Percentiles rank a stretch among this genome's conserved stretches.
These are phyloP conservation scores for Caenorhabditis briggsae DNA, from an alignment of 1,140 invertebrate species.

Conservation along the genomic window DNA sequence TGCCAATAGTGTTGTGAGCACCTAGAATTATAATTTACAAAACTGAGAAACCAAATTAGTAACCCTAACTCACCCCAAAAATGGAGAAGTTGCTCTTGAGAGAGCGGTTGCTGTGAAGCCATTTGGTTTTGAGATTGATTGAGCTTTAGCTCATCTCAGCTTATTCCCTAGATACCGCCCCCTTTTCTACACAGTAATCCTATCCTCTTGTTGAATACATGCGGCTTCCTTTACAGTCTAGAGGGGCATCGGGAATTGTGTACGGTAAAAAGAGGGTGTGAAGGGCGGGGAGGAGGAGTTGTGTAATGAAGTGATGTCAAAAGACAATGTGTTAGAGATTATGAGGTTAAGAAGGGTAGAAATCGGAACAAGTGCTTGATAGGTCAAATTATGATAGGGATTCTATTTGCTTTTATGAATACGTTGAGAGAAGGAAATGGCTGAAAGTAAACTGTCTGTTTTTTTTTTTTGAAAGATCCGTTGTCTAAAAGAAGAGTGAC, in stretches of 20 bases:
- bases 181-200: background rate
- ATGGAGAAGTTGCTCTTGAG: slow-evolving; percentile 70
- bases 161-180: background rate
- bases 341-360: background rate
- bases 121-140: background rate
- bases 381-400: slow-evolving; percentile 38
- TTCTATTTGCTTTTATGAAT: background rate
- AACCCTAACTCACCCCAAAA: slow-evolving; percentile 65
- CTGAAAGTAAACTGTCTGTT: no score
- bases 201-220: background rate
- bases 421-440: no score
- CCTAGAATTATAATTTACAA: slow-evolving; percentile 53
- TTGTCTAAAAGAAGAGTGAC: no score
- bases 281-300: background rate
- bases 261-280: background rate
- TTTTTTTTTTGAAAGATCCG: no score
- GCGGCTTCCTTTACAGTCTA: background rate
- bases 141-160: slow-evolving; percentile 2
- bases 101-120: slow-evolving; percentile 56
- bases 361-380: slow-evolving; percentile 6
- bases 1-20: slow-evolving; percentile 64
- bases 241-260: background rate
- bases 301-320: slow-evolving; percentile 44
- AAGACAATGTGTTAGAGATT: slow-evolving; percentile 35
- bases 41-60: background rate